Conservation (phyloP, 1,140 invertebrate genomes). For the Pinna nobilis region DNA sequence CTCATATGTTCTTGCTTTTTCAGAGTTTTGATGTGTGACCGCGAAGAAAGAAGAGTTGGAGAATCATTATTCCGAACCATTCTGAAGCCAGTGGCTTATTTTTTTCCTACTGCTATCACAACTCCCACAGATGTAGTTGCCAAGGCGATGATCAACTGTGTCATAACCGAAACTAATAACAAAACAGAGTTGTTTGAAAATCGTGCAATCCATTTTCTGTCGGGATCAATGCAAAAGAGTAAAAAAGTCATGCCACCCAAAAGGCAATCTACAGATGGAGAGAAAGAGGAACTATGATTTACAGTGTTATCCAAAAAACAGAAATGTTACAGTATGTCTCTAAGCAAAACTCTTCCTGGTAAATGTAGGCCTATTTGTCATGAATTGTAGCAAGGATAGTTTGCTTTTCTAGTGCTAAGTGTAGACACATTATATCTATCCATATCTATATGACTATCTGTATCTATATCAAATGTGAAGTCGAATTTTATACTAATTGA, state of each 20-base stretch:
- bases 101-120: slow-evolving; percentile 70
- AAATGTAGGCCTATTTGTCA: too few relatives aligned
- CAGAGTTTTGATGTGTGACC: slow-evolving; percentile 67
- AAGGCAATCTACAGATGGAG: too few relatives aligned
- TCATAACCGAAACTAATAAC: slow-evolving; percentile 42
- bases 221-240: slow-evolving; percentile 48
- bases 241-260: neutral
- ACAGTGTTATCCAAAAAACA: too few relatives aligned
- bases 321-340: too few relatives aligned
- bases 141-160: slow-evolving; percentile 67
- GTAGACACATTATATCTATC: too few relatives aligned
- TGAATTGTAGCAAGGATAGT: too few relatives aligned
- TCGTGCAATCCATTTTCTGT: slow-evolving; percentile 66
- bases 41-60: slow-evolving; percentile 65
- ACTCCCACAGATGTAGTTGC: slow-evolving; percentile 65
- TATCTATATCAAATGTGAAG: too few relatives aligned
- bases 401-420: too few relatives aligned
- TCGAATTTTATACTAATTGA: too few relatives aligned
- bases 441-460: too few relatives aligned
- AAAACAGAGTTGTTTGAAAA: slow-evolving; percentile 66
- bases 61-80: slow-evolving; percentile 61
- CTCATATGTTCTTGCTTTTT: slow-evolving; percentile 23
- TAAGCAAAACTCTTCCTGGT: too few relatives aligned
- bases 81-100: slow-evolving; percentile 64
- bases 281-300: too few relatives aligned